Evolutionary conservation across 2,888 invertebrate genomes (phyloP), one percentile per base, ranked within the genome.

Genomic region (Heliconius cydno): DNA sequence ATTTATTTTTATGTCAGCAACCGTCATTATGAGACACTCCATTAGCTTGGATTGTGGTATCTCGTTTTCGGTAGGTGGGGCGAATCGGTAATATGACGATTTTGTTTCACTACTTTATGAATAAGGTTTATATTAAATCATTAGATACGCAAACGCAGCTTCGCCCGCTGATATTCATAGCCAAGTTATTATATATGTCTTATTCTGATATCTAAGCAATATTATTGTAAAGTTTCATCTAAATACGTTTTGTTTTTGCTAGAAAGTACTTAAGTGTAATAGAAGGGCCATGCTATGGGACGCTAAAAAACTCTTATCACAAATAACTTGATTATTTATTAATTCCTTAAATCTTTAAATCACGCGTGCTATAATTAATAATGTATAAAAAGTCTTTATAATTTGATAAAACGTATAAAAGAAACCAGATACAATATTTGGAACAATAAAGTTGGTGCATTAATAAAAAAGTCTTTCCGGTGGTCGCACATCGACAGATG

Each of bases 1-100:
- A 95, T 95, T 95, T 95, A 94, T 95, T 95, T 95, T 95, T 95
- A 95, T 95, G 95, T 95, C 95, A 94, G 94, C 94, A 94, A 94
- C 94, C 94, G 94, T 94, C 95, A 94, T 95, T 94, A 94, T 94
- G 94, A 93, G 94, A 94, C 94, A 95, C 95, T 95, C 95, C 95
- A 95, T 95, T 95, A 95, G 94, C 92, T 95, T 90, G 94, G 94
- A 95, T 95, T 94, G 94, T 94, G 92, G 93, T 90, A 89, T 90
- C 92, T 91, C 92, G 94, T 92, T 94, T 94, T 95, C 92, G 93
- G 94, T 94, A 91, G 90, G 90, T 91, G 90, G 94, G 93, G 94
- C 91, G 91, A 92, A 92, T 92, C 78, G 80, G 92, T 92, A 88
- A 89, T 88, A 87, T 87, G 87, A 87, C 87, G 85, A 83, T 85